Percentiles rank a stretch among this genome's conserved stretches.
Evolutionary conservation across 30 jellyfish, hydroid and myxozoan species (phyloP).

Genomic region (Aurelia aurita): DNA sequence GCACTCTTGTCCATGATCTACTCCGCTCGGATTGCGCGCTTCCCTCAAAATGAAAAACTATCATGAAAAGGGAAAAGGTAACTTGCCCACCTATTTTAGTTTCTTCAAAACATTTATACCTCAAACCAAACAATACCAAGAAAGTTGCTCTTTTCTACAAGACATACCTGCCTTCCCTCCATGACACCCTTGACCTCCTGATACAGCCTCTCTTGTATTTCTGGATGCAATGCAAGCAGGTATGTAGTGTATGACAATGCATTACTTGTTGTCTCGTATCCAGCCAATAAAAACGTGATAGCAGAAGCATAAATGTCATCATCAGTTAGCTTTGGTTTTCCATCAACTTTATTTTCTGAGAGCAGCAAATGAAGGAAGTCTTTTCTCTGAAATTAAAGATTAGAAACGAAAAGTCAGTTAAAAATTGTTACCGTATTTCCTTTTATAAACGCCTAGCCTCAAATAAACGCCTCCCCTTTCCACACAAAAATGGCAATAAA

Average conservation of each 20-base stretch:
- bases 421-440: too few species aligned
- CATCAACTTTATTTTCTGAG: constrained; percentile 25
- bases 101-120: too few species aligned
- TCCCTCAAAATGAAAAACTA: too few species aligned
- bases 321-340: constrained; percentile 30
- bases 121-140: too few species aligned
- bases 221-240: constrained; percentile 49
- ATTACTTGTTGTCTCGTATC: constrained; percentile 47
- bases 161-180: constrained; percentile 1
- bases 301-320: constrained; percentile 44
- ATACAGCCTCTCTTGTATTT: constrained; percentile 31
- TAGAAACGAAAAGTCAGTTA: background rate
- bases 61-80: too few species aligned
- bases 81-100: too few species aligned
- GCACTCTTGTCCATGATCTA: too few species aligned
- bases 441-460: background rate
- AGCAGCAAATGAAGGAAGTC: constrained; percentile 49
- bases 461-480: too few species aligned
- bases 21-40: too few species aligned
- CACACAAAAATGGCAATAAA: too few species aligned
- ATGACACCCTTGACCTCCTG: constrained; percentile 16
- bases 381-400: constrained; percentile 10
- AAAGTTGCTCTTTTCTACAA: background rate
- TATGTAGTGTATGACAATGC: constrained; percentile 41
- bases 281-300: constrained; percentile 38